These are phyloP conservation scores for Brachionus asplanchnoidis DNA, from an alignment of 1,140 invertebrate genomes.

Conservation along the genomic window DNA sequence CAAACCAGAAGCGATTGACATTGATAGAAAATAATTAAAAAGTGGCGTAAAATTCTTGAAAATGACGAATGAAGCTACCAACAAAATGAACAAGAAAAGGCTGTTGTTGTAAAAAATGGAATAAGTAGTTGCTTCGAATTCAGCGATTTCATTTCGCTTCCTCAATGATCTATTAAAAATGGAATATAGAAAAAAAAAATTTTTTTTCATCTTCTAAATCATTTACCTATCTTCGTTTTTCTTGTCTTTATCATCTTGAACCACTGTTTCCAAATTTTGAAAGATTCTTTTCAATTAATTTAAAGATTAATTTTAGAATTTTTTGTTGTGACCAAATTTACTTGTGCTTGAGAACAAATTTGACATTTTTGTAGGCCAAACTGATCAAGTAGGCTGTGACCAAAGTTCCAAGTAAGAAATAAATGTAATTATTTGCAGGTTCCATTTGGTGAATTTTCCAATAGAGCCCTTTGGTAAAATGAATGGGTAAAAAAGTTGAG, in stretches of 20 bases:
- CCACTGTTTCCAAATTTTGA: slow-evolving; percentile 88
- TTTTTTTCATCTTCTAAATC: background rate
- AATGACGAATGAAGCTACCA: slow-evolving; percentile 87
- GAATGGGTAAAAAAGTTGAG: background rate
- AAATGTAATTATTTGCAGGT: slow-evolving; percentile 74
- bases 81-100: slow-evolving; percentile 86
- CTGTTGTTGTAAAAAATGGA: slow-evolving; percentile 99
- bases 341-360: slow-evolving; percentile 96
- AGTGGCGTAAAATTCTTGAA: slow-evolving; percentile 81
- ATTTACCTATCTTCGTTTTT: slow-evolving; percentile 8
- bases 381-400: slow-evolving; percentile 86
- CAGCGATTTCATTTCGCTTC: slow-evolving; percentile 99
- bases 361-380: slow-evolving; percentile 93
- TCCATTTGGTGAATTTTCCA: slow-evolving; percentile 98
- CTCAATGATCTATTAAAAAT: slow-evolving; percentile 66
- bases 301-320: slow-evolving; percentile 43
- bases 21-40: slow-evolving; percentile 85
- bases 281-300: slow-evolving; percentile 65
- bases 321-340: slow-evolving; percentile 51
- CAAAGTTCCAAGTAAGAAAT: slow-evolving; percentile 76
- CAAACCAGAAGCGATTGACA: slow-evolving; percentile 74
- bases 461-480: slow-evolving; percentile 74
- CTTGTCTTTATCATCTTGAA: slow-evolving; percentile 78
- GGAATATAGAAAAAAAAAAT: slow-evolving; percentile 53
- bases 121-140: slow-evolving; percentile 96